phyloP scores from a whole-genome alignment of 2,113 vertebrate genomes.

The Tichodroma muraria region DNA sequence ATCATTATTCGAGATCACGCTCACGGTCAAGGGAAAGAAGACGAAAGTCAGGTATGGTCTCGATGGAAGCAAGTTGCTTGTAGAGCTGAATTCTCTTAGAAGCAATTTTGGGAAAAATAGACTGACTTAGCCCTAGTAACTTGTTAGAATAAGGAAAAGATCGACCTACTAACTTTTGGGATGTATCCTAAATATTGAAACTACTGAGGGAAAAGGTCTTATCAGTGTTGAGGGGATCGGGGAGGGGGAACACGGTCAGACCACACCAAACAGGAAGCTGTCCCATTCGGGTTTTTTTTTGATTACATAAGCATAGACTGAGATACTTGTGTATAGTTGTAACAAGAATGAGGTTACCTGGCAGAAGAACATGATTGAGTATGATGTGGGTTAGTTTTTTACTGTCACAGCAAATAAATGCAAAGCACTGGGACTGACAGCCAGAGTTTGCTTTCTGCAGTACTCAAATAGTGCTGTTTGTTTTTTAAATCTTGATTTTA shows the following conservation, averaged over 20 bases:
- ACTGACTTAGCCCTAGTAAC: neutral
- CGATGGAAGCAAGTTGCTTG: neutral
- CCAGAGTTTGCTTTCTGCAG: neutral
- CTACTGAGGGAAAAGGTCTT: neutral
- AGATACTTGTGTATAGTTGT: neutral
- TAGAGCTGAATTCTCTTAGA: neutral
- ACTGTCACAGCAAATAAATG: neutral
- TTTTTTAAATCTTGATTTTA: neutral
- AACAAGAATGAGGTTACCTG: neutral
- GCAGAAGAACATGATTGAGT: neutral
- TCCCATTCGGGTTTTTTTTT: neutral
- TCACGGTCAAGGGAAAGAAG: constrained; percentile 87
- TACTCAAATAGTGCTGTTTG: neutral
- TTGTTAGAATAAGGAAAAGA: neutral
- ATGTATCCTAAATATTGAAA: neutral
- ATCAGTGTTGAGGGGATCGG: accelerated
- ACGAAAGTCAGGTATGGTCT: constrained; percentile 78
- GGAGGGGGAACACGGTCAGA: accelerated
- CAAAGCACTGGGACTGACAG: neutral
- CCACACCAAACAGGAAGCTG: neutral
- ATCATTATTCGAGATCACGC: constrained; percentile 89
- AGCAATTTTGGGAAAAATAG: neutral
- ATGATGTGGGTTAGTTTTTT: neutral
- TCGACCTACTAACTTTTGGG: accelerated
- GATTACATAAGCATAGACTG: neutral